Percentiles rank a stretch among this genome's conserved stretches.
These are phyloP conservation scores for Melanotus villosus DNA, from an alignment of 2,888 invertebrate species.

Conservation along the genomic window DNA sequence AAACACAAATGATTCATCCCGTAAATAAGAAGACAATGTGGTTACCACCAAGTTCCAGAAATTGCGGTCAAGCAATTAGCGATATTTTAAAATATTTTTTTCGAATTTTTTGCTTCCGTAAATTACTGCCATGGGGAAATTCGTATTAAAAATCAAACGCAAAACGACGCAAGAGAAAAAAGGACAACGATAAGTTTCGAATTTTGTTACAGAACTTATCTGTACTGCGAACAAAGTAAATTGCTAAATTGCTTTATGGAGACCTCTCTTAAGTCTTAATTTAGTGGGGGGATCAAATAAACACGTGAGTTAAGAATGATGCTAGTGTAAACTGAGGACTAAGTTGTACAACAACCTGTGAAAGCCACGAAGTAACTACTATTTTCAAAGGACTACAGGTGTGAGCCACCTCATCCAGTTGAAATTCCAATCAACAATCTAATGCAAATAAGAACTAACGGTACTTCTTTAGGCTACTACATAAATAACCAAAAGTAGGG, in stretches of 20 bases:
- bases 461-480: background rate
- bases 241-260: slow-evolving; percentile 64
- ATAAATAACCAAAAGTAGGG: background rate
- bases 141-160: background rate
- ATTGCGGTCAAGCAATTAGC: slow-evolving; percentile 4
- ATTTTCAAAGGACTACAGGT: slow-evolving; percentile 7
- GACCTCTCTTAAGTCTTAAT: slow-evolving; percentile 55
- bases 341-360: slow-evolving; percentile 35
- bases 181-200: slow-evolving; percentile 23
- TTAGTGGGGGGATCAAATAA: slow-evolving; percentile 50
- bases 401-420: background rate
- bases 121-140: background rate
- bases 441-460: background rate
- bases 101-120: background rate
- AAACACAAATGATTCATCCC: slow-evolving; percentile 14
- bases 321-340: slow-evolving; percentile 37
- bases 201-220: slow-evolving; percentile 42
- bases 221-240: slow-evolving; percentile 62
- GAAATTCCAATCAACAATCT: background rate
- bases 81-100: background rate
- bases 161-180: background rate
- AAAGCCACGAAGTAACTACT: background rate
- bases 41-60: background rate
- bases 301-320: slow-evolving; percentile 49
- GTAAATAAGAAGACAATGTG: slow-evolving; percentile 7